Evolutionary conservation across 1,140 invertebrate species (phyloP).

Genomic region (Anastatus disparis): DNA sequence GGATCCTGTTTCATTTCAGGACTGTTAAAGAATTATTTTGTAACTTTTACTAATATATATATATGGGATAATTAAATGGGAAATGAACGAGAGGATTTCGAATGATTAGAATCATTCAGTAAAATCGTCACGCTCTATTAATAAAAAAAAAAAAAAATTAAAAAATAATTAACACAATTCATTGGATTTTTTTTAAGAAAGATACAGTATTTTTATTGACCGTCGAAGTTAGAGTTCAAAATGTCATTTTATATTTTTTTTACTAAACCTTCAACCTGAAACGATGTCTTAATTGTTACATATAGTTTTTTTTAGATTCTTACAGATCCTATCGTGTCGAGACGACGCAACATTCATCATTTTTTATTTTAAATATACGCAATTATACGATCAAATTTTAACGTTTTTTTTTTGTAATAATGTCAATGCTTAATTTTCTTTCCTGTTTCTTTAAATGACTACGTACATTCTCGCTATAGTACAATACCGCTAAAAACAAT

Average conservation of each 20-base stretch:
- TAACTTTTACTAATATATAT: not conserved
- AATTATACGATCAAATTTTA: slow-evolving; percentile 30
- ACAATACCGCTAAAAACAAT: slow-evolving; percentile 41
- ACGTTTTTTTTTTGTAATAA: slow-evolving; percentile 24
- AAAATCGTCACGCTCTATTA: slow-evolving; percentile 24
- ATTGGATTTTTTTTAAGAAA: slow-evolving; percentile 32
- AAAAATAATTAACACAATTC: slow-evolving; percentile 19
- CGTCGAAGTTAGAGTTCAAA: slow-evolving; percentile 33
- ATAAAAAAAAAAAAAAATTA: not conserved
- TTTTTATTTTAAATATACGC: slow-evolving; percentile 9
- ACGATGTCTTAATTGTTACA: slow-evolving; percentile 11
- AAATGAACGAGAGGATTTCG: slow-evolving; percentile 29
- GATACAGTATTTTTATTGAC: slow-evolving; percentile 41
- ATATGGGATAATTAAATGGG: not conserved
- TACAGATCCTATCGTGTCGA: slow-evolving; percentile 1
- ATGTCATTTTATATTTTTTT: slow-evolving; percentile 32
- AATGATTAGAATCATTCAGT: slow-evolving; percentile 3
- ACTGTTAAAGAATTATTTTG: not conserved
- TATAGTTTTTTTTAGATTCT: slow-evolving; percentile 3
- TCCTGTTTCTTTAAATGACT: slow-evolving; percentile 26
- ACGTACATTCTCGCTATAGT: slow-evolving; percentile 37
- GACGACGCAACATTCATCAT: slow-evolving; percentile 5
- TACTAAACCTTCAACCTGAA: slow-evolving; percentile 32
- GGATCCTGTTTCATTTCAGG: too few relatives aligned
- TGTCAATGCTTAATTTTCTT: not conserved